These are phyloP conservation scores for Trichosurus vulpecula DNA, from an alignment of 2,797 vertebrate species.

Conservation along the genomic window DNA sequence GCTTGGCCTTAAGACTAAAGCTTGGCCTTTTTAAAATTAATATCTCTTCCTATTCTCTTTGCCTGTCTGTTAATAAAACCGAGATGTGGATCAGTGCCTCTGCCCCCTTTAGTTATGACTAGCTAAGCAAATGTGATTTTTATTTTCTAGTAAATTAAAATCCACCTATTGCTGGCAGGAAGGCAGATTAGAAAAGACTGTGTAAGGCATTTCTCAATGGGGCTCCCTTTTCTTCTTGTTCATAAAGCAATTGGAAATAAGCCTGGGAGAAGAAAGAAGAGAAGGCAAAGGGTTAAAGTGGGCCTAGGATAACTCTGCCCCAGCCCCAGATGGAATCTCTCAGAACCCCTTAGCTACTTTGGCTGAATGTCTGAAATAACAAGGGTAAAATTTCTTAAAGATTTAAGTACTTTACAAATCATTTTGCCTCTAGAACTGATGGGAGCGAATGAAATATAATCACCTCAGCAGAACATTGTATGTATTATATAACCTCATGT, in stretches of 20 bases:
- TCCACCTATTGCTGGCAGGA: conserved; percentile 26
- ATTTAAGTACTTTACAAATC: conserved; percentile 24
- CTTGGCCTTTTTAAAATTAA: conserved; percentile 34
- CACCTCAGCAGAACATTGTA: background rate
- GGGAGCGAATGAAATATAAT: conserved; percentile 10
- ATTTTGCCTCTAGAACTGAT: background rate
- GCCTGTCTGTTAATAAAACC: background rate
- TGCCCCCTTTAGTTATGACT: conserved; percentile 43
- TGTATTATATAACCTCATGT: background rate
- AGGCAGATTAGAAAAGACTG: conserved; percentile 44
- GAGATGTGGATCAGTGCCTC: conserved; percentile 4
- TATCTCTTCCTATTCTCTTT: conserved; percentile 23
- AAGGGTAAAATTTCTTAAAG: background rate
- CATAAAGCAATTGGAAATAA: conserved; percentile 56
- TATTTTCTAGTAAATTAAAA: conserved; percentile 48
- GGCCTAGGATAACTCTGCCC: conserved; percentile 24
- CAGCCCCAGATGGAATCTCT: background rate
- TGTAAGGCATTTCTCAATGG: conserved; percentile 6
- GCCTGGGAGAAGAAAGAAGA: conserved; percentile 16
- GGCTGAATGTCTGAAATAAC: background rate
- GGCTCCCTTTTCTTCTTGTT: background rate
- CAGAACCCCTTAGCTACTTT: background rate
- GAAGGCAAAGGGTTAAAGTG: conserved; percentile 9
- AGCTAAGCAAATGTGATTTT: conserved; percentile 47
- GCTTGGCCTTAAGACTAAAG: background rate